Evolutionary conservation across 2,888 invertebrate species (phyloP).

Genomic region (Schizaphis graminum): DNA sequence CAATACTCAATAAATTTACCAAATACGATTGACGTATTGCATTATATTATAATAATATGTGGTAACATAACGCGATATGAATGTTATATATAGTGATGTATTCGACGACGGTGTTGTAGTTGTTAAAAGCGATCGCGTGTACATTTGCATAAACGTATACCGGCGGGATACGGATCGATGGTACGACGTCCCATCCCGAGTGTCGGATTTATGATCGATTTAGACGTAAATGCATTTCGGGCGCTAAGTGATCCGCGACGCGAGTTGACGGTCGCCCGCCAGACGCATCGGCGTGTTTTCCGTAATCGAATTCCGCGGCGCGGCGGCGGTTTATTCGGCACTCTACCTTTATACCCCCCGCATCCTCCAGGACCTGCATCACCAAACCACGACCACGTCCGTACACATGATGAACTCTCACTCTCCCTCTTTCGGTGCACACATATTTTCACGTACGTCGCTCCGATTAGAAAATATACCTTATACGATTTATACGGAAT

Average conservation of each 20-base stretch:
- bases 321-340: neutral
- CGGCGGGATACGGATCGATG: neutral
- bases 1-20: neutral
- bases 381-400: neutral
- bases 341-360: neutral
- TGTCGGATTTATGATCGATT: slow-evolving; percentile 2
- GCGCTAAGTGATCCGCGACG: neutral
- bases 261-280: neutral
- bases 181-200: neutral
- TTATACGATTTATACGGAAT: neutral
- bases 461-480: neutral
- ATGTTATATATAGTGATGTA: neutral
- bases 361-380: neutral
- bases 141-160: neutral
- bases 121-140: neutral
- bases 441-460: neutral
- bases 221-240: slow-evolving; percentile 22
- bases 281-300: neutral
- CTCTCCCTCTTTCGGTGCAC: neutral
- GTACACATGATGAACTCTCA: neutral
- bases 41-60: neutral
- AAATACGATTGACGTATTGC: neutral
- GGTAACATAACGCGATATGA: neutral
- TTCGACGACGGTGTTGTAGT: neutral
- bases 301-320: slow-evolving; percentile 1